A percentile compares a stretch with the other conserved stretches of the same genome.
These are phyloP conservation scores for Pristiophorus japonicus DNA, from an alignment of 2,113 vertebrate genomes.

Conservation along the genomic window DNA sequence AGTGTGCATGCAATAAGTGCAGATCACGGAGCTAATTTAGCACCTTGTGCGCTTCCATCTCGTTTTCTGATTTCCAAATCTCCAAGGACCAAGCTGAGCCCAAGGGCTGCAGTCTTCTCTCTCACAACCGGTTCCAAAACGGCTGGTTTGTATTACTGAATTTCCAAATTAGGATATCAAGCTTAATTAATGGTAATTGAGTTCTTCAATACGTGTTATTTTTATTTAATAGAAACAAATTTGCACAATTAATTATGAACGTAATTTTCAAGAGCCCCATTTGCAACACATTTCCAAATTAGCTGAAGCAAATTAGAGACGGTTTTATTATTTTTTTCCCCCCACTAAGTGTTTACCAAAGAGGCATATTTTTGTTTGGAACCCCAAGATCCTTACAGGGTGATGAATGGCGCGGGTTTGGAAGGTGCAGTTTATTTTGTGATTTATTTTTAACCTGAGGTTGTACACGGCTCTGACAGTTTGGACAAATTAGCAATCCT, in stretches of 20 bases:
- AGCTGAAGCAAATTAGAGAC: conserved; percentile 63
- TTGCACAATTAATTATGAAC: conserved; percentile 99
- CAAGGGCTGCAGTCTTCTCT: conserved; percentile 87
- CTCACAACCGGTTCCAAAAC: conserved; percentile 81
- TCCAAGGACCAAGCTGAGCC: conserved; percentile 87
- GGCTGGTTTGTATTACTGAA: conserved; percentile 98
- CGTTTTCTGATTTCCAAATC: conserved; percentile 99
- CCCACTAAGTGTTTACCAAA: conserved; percentile 9
- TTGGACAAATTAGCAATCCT: conserved; percentile 91
- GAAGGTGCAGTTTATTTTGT: conserved; percentile 66
- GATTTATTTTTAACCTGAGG: conserved; percentile 96
- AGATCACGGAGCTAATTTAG: conserved; percentile 99
- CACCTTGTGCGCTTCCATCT: conserved; percentile 99
- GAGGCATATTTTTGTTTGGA: conserved; percentile 20
- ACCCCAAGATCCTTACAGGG: conserved; percentile 30
- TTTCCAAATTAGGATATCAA: conserved; percentile 99
- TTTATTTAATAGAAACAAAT: conserved; percentile 99
- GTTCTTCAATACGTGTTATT: conserved; percentile 99
- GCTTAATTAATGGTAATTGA: conserved; percentile 99
- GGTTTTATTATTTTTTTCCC: conserved; percentile 51
- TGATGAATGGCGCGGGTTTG: conserved; percentile 24
- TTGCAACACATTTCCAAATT: conserved; percentile 71
- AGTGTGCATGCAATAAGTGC: conserved; percentile 98
- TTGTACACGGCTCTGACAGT: conserved; percentile 89
- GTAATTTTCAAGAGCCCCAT: conserved; percentile 94